Conservation (phyloP, 2,888 invertebrate genomes). For the Unio delphinus region DNA sequence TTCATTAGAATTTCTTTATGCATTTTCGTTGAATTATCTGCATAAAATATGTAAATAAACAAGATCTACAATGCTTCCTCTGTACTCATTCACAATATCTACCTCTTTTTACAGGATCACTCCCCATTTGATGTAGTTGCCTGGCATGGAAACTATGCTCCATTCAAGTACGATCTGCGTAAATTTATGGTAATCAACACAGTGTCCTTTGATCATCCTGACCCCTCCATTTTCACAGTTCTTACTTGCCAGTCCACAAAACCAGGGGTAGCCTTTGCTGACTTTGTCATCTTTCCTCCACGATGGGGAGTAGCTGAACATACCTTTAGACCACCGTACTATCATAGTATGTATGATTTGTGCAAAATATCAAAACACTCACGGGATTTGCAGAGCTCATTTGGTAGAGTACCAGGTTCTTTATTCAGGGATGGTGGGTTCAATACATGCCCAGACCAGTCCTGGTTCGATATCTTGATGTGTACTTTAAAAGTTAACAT, state of each 20-base stretch:
- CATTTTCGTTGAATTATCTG: too few species aligned
- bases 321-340: constrained; percentile 98
- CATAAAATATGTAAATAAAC: too few species aligned
- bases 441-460: not conserved
- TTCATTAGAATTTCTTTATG: too few species aligned
- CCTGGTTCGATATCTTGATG: not conserved
- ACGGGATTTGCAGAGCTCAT: not conserved
- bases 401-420: not conserved
- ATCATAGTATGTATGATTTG: constrained; percentile 82
- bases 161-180: constrained; percentile 93
- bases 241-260: constrained; percentile 92
- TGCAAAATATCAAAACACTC: not conserved
- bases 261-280: constrained; percentile 94
- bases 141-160: constrained; percentile 99
- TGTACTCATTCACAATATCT: too few species aligned
- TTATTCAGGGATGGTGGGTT: too few species aligned
- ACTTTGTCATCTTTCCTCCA: constrained; percentile 99
- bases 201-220: constrained; percentile 97
- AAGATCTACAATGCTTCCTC: too few species aligned
- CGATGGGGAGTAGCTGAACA: constrained; percentile 96
- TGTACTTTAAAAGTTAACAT: too few species aligned
- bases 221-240: constrained; percentile 98
- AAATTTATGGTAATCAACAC: constrained; percentile 97
- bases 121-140: constrained; percentile 98
- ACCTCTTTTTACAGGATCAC: constrained; percentile 75